A percentile compares a stretch with the other conserved stretches of the same genome.
Conservation (phyloP, 2,888 invertebrate genomes). For the Muschampia plurimacula region DNA sequence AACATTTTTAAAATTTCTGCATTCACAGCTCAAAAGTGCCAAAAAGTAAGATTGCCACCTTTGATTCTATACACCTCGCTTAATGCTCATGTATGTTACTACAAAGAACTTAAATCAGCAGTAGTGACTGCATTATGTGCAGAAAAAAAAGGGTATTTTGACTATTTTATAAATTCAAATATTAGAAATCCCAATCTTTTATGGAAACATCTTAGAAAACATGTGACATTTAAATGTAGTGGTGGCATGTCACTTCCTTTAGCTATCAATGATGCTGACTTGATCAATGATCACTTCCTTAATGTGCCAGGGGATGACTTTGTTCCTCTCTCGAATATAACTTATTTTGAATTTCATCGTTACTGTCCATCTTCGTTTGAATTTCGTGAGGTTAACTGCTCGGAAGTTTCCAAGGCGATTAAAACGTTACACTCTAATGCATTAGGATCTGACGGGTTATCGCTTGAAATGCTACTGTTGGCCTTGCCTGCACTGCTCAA, state of each 20-base stretch:
- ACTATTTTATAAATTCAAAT: neutral
- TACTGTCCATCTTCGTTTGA: neutral
- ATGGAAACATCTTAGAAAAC: neutral
- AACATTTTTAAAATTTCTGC: too few species aligned
- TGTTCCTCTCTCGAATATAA: neutral
- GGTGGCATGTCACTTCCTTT: neutral
- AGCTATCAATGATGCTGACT: neutral
- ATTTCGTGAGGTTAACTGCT: neutral
- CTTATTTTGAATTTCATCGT: neutral
- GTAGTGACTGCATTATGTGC: neutral
- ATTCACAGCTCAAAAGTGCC: too few species aligned
- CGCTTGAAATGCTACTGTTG: neutral
- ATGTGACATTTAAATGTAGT: neutral
- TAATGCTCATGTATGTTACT: neutral
- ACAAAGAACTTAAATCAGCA: neutral
- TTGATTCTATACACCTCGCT: too few species aligned
- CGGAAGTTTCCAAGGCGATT: neutral
- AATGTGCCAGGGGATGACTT: neutral
- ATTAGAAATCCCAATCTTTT: neutral
- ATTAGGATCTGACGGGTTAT: neutral
- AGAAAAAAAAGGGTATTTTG: neutral
- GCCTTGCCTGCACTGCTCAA: neutral
- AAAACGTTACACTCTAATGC: neutral
- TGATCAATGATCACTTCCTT: slow-evolving; percentile 8
- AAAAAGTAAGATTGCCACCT: too few species aligned